phyloP scores from a whole-genome alignment of 2,888 invertebrate species.

The Laspeyria flexula region DNA sequence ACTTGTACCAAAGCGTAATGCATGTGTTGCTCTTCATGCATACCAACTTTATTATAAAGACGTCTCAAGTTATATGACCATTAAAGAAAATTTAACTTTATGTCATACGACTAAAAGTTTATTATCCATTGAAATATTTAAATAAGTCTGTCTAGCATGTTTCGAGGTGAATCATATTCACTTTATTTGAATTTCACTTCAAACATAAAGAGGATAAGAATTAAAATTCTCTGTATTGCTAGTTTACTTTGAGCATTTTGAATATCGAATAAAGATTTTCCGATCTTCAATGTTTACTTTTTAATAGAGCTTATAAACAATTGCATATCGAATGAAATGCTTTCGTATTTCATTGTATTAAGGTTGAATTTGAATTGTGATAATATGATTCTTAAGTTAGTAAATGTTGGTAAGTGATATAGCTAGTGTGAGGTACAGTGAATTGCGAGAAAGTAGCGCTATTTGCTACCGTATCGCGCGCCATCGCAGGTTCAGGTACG shows the following conservation, averaged over 20 bases:
- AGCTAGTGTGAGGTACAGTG: conserved; percentile 80
- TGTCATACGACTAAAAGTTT: conserved; percentile 41
- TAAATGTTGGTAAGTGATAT: conserved; percentile 40
- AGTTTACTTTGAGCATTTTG: conserved; percentile 50
- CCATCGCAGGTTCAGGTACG: conserved; percentile 69
- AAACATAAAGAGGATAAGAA: conserved; percentile 35
- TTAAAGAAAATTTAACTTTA: conserved; percentile 63
- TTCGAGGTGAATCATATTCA: conserved; percentile 39
- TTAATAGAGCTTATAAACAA: conserved; percentile 43
- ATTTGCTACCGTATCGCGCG: conserved; percentile 85
- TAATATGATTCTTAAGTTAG: conserved; percentile 29
- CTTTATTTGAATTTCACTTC: conserved; percentile 39
- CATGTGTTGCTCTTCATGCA: conserved; percentile 77
- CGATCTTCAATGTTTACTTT: conserved; percentile 60
- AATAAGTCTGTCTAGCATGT: conserved; percentile 55
- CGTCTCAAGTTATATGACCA: conserved; percentile 48
- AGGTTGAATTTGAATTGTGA: conserved; percentile 38
- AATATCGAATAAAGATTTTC: conserved; percentile 59
- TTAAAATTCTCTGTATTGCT: conserved; percentile 31
- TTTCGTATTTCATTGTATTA: conserved; percentile 20
- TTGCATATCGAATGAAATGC: conserved; percentile 10
- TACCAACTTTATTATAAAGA: conserved; percentile 66
- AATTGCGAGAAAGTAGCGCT: conserved; percentile 82
- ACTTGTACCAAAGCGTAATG: conserved; percentile 77
- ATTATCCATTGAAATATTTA: conserved; percentile 49